Conservation (phyloP, 1,140 invertebrate genomes). For the Drosophila persimilis region DNA sequence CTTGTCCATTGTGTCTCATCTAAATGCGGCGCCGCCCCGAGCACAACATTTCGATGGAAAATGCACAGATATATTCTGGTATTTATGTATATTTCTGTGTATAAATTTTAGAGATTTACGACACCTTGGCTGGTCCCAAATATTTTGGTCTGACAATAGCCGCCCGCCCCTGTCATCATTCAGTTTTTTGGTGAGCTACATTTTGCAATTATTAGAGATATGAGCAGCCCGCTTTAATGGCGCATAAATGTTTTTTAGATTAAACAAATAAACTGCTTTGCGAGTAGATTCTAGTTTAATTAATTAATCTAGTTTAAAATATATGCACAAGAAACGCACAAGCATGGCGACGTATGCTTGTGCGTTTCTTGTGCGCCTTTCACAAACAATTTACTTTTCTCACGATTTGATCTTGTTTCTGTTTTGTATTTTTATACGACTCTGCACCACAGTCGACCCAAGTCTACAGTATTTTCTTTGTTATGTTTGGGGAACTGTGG, state of each 20-base stretch:
- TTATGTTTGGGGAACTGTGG: neutral
- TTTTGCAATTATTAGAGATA: conserved; percentile 27
- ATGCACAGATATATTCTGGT: conserved; percentile 9
- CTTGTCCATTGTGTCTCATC: conserved; percentile 56
- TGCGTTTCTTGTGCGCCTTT: conserved; percentile 9
- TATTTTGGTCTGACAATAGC: conserved; percentile 39
- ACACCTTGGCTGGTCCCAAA: conserved; percentile 19
- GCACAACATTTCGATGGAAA: conserved; percentile 12
- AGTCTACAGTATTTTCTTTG: conserved; percentile 10
- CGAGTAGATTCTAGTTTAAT: conserved; percentile 28
- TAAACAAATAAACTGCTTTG: conserved; percentile 57
- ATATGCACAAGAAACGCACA: no score
- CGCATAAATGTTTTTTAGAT: conserved; percentile 65
- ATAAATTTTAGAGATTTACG: conserved; percentile 61
- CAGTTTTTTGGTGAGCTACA: conserved; percentile 34
- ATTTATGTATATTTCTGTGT: conserved; percentile 35
- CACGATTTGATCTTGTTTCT: conserved; percentile 4
- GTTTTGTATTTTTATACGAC: no score
- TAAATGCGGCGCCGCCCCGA: conserved; percentile 35
- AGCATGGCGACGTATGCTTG: no score
- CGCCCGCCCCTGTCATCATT: neutral
- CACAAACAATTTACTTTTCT: conserved; percentile 29
- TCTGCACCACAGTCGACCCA: neutral
- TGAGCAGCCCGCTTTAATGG: conserved; percentile 44
- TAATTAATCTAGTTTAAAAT: no score